Evolutionary conservation across 1,140 invertebrate genomes (phyloP).

Genomic region (Brachionus paranguensis): DNA sequence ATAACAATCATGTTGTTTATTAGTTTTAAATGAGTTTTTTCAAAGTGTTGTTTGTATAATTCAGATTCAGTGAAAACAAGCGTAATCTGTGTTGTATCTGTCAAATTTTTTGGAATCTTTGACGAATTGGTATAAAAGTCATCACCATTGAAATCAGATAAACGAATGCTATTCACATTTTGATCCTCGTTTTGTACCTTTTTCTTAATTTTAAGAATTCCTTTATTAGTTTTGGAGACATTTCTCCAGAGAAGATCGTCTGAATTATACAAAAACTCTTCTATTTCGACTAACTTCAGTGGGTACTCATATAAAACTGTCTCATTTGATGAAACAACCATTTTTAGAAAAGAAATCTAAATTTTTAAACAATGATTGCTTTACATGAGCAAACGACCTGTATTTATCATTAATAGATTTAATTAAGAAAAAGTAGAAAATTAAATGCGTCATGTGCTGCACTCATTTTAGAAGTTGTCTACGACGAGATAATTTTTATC

Average conservation of each 20-base stretch:
- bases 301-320: background rate
- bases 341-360: background rate
- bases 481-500: background rate
- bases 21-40: conserved; percentile 18
- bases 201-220: background rate
- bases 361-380: background rate
- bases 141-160: background rate
- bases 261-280: conserved; percentile 10
- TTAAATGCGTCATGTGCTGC: background rate
- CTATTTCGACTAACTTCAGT: background rate
- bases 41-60: conserved; percentile 2
- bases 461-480: background rate
- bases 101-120: conserved; percentile 6
- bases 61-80: conserved; percentile 1
- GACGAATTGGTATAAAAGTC: conserved; percentile 5
- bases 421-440: background rate
- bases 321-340: background rate
- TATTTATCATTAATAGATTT: background rate
- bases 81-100: background rate
- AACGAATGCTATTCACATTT: background rate
- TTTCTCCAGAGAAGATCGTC: conserved; percentile 7
- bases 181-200: background rate
- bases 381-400: background rate
- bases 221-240: background rate
- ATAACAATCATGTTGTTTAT: conserved; percentile 29